These are phyloP conservation scores for Chrysopilus asiliformis DNA, from an alignment of 2,888 invertebrate species.

Conservation along the genomic window DNA sequence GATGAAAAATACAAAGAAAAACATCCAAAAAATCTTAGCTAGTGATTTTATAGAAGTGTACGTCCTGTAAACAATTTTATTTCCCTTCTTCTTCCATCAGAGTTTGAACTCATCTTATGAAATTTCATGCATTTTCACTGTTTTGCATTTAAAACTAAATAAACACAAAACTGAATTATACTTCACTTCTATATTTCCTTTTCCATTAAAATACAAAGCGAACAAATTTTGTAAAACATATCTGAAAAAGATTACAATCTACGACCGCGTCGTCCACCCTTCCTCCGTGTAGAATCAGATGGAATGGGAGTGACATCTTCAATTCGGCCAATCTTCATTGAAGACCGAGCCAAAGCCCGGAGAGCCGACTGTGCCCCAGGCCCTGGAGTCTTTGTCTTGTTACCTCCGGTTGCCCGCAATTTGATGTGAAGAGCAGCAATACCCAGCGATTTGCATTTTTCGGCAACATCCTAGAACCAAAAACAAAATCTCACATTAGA, in stretches of 20 bases:
- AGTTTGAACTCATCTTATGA: too few relatives aligned
- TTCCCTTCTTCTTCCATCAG: too few relatives aligned
- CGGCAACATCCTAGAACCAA: slow-evolving; percentile 79
- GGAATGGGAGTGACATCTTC: slow-evolving; percentile 99
- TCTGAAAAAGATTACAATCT: slow-evolving; percentile 94
- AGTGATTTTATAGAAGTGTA: too few relatives aligned
- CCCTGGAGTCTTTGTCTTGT: slow-evolving; percentile 96
- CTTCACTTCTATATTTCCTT: too few relatives aligned
- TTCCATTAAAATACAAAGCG: too few relatives aligned
- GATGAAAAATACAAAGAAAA: too few relatives aligned
- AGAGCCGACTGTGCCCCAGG: slow-evolving; percentile 98
- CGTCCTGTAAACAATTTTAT: too few relatives aligned
- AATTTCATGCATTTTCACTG: too few relatives aligned
- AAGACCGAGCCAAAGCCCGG: slow-evolving; percentile 93
- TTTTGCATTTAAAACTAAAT: too few relatives aligned
- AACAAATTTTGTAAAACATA: too few relatives aligned
- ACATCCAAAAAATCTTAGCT: too few relatives aligned
- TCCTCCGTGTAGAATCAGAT: slow-evolving; percentile 97
- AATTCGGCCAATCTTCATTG: slow-evolving; percentile 99
- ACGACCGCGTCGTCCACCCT: slow-evolving; percentile 99
- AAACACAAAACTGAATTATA: too few relatives aligned
- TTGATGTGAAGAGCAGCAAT: slow-evolving; percentile 98
- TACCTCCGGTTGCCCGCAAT: slow-evolving; percentile 95
- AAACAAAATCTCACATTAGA: slow-evolving; percentile 2
- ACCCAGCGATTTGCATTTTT: slow-evolving; percentile 92